phyloP scores from a whole-genome alignment of 2,113 vertebrate genomes.

The Pica pica region DNA sequence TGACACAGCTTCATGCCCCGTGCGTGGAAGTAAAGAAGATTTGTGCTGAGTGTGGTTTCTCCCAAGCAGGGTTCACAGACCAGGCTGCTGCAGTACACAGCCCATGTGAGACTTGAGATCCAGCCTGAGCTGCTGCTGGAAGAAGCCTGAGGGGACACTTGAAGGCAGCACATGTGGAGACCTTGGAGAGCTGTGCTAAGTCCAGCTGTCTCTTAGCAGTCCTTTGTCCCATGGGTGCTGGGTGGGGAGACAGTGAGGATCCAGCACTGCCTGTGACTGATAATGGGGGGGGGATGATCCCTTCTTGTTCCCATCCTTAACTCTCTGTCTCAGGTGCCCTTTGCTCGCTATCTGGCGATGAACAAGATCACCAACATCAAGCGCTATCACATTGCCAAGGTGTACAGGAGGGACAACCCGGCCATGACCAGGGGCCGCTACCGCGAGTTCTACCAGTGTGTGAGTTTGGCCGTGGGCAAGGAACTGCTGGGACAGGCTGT shows the following conservation, averaged over 20 bases:
- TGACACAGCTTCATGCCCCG: not conserved
- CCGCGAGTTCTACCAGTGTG: slow-evolving; percentile 96
- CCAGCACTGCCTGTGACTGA: not conserved
- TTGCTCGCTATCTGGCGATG: slow-evolving; percentile 94
- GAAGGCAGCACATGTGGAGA: not conserved
- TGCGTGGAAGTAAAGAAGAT: not conserved
- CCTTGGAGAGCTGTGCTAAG: not conserved
- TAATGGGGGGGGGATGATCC: not conserved
- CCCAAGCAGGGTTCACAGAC: not conserved
- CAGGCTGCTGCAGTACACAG: not conserved
- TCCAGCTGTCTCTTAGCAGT: not conserved
- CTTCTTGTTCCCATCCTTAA: slow-evolving; percentile 67
- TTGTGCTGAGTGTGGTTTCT: not conserved
- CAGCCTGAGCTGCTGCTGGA: not conserved
- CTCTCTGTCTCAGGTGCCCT: slow-evolving; percentile 82
- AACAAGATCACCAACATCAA: slow-evolving; percentile 97
- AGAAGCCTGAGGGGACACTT: not conserved
- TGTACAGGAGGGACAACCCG: slow-evolving; percentile 94
- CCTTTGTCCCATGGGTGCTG: not conserved
- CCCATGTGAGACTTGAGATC: accelerated
- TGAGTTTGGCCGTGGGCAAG: slow-evolving; percentile 67
- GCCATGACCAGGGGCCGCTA: slow-evolving; percentile 92
- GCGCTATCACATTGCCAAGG: slow-evolving; percentile 95
- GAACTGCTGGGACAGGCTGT: not conserved
- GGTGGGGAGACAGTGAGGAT: not conserved